These are phyloP conservation scores for Drosophila aldrichi DNA, from an alignment of 2,888 invertebrate genomes.

Conservation along the genomic window DNA sequence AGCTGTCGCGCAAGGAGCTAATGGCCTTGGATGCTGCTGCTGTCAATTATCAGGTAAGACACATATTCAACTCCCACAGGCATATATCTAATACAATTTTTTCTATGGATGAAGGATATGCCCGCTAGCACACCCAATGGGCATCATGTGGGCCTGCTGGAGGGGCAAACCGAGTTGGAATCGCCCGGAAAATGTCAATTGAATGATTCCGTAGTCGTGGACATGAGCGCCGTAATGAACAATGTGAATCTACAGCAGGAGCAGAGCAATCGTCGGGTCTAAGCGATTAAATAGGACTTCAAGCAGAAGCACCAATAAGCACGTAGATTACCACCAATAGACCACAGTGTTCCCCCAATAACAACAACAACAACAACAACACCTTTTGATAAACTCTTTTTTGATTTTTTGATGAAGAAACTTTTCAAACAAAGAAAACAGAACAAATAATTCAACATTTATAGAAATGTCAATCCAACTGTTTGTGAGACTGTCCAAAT, in stretches of 20 bases:
- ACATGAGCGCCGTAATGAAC: slow-evolving; percentile 86
- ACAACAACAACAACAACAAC: slow-evolving; percentile 20
- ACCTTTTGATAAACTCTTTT: slow-evolving; percentile 55
- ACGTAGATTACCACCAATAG: slow-evolving; percentile 48
- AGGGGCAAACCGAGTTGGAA: slow-evolving; percentile 86
- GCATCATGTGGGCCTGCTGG: slow-evolving; percentile 83
- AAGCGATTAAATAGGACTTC: slow-evolving; percentile 13
- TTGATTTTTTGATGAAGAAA: slow-evolving; percentile 35
- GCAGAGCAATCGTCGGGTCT: slow-evolving; percentile 71
- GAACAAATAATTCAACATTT: slow-evolving; percentile 10
- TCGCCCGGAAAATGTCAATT: slow-evolving; percentile 86
- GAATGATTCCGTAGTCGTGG: slow-evolving; percentile 87
- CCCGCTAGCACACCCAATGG: slow-evolving; percentile 86
- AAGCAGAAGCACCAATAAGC: slow-evolving; percentile 2
- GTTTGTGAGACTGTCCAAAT: slow-evolving; percentile 53
- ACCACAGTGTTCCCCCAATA: slow-evolving; percentile 65
- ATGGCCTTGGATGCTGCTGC: slow-evolving; percentile 91
- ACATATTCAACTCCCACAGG: no score
- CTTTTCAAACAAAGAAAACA: slow-evolving; percentile 2
- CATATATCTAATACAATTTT: not conserved
- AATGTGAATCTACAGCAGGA: slow-evolving; percentile 78
- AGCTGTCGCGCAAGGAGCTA: slow-evolving; percentile 92
- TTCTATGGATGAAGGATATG: slow-evolving; percentile 84
- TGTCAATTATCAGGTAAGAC: slow-evolving; percentile 86
- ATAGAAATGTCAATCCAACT: slow-evolving; percentile 18